Base-by-base conservation (phyloP, 2,888 invertebrate genomes). In the Orthosia cruda region DNA sequence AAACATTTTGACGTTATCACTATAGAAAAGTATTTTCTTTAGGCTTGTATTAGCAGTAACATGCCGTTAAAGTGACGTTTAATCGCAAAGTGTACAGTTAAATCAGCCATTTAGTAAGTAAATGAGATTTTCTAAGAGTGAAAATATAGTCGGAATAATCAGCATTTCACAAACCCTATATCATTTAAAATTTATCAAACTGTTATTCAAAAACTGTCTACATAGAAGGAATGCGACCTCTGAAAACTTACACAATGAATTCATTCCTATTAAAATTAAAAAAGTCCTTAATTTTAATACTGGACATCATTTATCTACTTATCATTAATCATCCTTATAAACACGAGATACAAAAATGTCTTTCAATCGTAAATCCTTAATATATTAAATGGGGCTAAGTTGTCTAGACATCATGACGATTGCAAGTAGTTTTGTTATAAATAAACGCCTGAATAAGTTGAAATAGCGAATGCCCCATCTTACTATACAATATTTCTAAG, bases 261-360 rank as follows among this genome's bases (percentile, higher is more conserved):
- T 81, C 84, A 86, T 82, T 88, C 83, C 85, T 84, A 85, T 84
- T 76, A 58, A 47, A 76, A 75, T 80, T 62, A 86, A 74, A 74
- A 87, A 84, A 83, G 40, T 85, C 87, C 82, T 87, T 87, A 89
- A 87, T 73, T 85, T 83, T 91, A 92, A 92, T 92, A 92, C 91
- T 91, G 92, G 89, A 91, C 89, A 88, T 81, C 80, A 87, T 86
- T 90, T 85, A 83, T 75, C 89, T 92, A 90, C 90, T 91, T 90
- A 90, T 72, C 67, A 78, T 84, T 86, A 90, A 85, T 87, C 71
- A 85, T 69, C 79, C 83, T 84, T 84, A 80, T 77, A 84, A 85
- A 83, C 81, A 89, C 85, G 83, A 90, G 85, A 87, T 92, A 91
- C 87, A 90, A 90, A 89, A 88, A 91, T 92, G 92, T 92, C 91